Evolutionary conservation across 2,113 vertebrate species (phyloP), one percentile per base, ranked within the genome.

Genomic region (Mionectes macconnelli): DNA sequence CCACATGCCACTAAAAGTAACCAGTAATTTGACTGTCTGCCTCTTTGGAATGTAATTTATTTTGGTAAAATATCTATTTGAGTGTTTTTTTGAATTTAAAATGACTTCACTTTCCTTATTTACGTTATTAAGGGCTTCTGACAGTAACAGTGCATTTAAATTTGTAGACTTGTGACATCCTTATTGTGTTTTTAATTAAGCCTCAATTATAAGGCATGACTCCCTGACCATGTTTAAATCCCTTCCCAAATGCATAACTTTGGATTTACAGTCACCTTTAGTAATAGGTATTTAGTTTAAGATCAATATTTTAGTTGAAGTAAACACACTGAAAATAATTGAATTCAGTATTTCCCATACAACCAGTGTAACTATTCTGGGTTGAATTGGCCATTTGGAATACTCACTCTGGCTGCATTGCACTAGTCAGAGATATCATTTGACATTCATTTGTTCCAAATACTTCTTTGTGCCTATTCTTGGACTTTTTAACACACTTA

Each of bases 101-200:
- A 85, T 50, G 72, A 55, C 50, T 95, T 49, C 5, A n/a, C 72
- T 72, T 59, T 85, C 39, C 23, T 85, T 90, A 75, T 96, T 96
- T 96, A 87, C 39, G 73, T 83, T 93, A 73, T 84, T 91, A 69
- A 94, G 62, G 28, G 14, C 5, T 78, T 95, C 63, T 85, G 6
- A 79, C 72, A 87, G 60, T 80, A 73, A 86, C 6, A 80, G 5
- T 28, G 6, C 20, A 62, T 85, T 94, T 85, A 70, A 52, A 79
- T 52, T 84, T 84, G 86, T 66, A 92, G 40, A 79, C 11, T 60
- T 66, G 25, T 88, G 52, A 62, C 33, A 94, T 84, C 69, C 66
- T 93, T 77, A 67, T 40, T 87, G 31, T 87, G 59, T 45, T 95
- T 84, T 42, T 81, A 95, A 95, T 95, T 96, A 94, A 92, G 17